phyloP scores from a whole-genome alignment of 2,113 vertebrate species.

The Uropsilus gracilis region DNA sequence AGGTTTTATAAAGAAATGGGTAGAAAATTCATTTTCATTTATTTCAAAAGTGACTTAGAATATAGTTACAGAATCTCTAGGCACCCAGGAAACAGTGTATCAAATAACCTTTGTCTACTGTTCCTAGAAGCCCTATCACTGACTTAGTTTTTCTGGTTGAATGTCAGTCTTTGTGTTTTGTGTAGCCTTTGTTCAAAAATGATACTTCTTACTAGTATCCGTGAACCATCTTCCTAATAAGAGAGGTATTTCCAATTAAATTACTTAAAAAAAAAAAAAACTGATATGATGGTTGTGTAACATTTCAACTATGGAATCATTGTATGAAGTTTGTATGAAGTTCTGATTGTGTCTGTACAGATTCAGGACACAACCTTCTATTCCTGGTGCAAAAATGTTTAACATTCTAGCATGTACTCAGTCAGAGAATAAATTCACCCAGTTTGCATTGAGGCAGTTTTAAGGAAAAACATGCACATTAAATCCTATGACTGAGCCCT shows the following conservation, averaged over 20 bases:
- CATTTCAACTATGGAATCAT: background rate
- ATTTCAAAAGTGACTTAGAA: background rate
- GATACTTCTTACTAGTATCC: background rate
- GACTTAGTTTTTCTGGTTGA: background rate
- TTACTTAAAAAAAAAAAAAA: too few relatives aligned
- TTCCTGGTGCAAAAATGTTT: background rate
- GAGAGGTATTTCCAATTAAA: constrained; percentile 30
- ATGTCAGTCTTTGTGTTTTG: background rate
- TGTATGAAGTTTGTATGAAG: background rate
- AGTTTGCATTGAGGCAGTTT: background rate
- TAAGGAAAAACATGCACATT: background rate
- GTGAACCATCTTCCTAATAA: background rate
- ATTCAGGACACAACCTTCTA: background rate
- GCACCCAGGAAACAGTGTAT: background rate
- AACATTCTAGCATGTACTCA: background rate
- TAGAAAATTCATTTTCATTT: constrained; percentile 52
- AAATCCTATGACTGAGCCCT: background rate
- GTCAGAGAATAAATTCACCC: background rate
- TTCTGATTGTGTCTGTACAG: background rate
- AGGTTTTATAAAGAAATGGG: background rate
- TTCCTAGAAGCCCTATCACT: background rate
- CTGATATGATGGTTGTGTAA: background rate
- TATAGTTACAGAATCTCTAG: background rate
- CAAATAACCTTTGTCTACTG: background rate
- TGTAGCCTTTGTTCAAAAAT: background rate